These are phyloP conservation scores for Melanophora roralis DNA, from an alignment of 2,888 invertebrate genomes.

Conservation along the genomic window DNA sequence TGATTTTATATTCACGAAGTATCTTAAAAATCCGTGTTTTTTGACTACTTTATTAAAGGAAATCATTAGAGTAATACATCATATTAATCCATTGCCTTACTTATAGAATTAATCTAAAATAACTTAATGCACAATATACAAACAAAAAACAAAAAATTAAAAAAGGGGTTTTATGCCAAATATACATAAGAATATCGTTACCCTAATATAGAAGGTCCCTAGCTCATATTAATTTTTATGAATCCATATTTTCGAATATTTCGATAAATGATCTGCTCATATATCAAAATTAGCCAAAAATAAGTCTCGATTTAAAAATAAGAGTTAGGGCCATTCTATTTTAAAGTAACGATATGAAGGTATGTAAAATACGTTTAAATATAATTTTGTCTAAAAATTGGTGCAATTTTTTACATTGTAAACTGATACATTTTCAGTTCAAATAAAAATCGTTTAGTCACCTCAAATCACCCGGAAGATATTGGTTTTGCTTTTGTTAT, in stretches of 20 bases:
- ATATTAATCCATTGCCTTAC: background rate
- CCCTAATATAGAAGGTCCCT: no score
- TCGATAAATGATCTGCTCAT: no score
- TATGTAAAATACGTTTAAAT: background rate
- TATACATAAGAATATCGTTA: background rate
- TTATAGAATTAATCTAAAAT: background rate
- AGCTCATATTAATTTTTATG: no score
- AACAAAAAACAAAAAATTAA: background rate
- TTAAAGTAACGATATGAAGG: no score
- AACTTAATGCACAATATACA: background rate
- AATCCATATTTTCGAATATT: no score
- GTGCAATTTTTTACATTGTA: slow-evolving; percentile 36
- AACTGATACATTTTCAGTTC: slow-evolving; percentile 31
- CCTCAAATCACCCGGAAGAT: slow-evolving; percentile 66
- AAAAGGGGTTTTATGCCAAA: background rate
- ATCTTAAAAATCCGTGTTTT: background rate
- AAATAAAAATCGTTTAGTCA: slow-evolving; percentile 46
- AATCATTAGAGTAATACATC: background rate
- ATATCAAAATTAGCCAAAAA: no score
- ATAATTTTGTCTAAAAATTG: background rate
- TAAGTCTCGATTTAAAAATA: no score
- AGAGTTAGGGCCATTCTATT: no score
- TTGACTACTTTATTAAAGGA: background rate
- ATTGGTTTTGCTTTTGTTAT: slow-evolving; percentile 48
- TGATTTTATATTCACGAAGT: no score